Conservation (phyloP, 2,113 vertebrate species). For the Microcebus jonahi region DNA sequence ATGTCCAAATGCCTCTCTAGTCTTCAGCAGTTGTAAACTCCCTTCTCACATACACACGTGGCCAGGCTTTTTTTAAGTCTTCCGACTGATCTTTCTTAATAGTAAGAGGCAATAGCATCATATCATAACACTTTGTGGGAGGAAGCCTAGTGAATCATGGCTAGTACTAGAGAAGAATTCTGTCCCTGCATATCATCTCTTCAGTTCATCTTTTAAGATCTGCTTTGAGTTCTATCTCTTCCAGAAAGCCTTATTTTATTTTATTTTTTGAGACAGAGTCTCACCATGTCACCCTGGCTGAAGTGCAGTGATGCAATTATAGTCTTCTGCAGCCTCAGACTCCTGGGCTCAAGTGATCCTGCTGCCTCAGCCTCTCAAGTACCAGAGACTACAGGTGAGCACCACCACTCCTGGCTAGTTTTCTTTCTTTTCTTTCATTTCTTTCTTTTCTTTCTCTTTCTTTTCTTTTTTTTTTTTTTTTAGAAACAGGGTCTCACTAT, state of each 20-base stretch:
- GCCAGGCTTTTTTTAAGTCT: neutral
- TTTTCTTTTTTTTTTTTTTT: no score
- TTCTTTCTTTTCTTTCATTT: no score
- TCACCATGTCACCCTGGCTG: no score
- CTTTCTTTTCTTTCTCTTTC: no score
- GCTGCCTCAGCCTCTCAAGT: no score
- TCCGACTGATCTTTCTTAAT: neutral
- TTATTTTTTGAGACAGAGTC: no score
- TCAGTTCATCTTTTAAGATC: constrained; percentile 10
- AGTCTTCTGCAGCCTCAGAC: no score
- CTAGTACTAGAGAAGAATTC: neutral
- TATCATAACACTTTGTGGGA: neutral
- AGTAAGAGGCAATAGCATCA: neutral
- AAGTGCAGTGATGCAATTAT: no score
- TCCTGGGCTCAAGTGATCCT: no score
- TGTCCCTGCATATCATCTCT: neutral
- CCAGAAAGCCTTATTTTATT: constrained; percentile 11
- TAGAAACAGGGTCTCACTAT: no score
- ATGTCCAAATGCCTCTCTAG: neutral
- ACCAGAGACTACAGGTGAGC: no score
- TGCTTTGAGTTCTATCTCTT: neutral
- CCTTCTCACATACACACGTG: neutral
- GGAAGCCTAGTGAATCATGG: neutral
- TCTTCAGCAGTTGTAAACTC: neutral
- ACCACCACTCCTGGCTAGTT: no score